Evolutionary conservation across 2,113 vertebrate genomes (phyloP).

Genomic region (Coregonus clupeaformis): DNA sequence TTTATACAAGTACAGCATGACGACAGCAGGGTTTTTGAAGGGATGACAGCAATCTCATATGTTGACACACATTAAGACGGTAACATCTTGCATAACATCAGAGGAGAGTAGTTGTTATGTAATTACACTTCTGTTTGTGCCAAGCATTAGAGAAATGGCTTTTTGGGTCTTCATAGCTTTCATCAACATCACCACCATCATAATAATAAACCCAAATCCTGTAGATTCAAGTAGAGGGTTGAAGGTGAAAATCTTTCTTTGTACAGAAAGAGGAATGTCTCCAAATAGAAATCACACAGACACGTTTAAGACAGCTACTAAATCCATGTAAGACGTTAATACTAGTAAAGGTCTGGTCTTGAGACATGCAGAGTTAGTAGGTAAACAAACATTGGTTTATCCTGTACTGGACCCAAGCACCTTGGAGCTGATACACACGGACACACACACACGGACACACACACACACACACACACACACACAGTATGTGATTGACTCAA

Average conservation of each 20-base stretch:
- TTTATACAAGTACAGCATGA: not conserved
- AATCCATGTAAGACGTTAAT: not conserved
- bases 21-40: not conserved
- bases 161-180: constrained; percentile 32
- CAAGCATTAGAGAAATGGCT: constrained; percentile 62
- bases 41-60: constrained; percentile 16
- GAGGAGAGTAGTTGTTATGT: constrained; percentile 32
- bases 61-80: constrained; percentile 28
- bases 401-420: too few species aligned
- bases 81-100: constrained; percentile 64
- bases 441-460: too few species aligned
- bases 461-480: too few species aligned
- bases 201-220: constrained; percentile 25
- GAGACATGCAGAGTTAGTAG: not conserved
- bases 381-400: too few species aligned
- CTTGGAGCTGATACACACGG: too few species aligned
- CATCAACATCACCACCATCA: constrained; percentile 19
- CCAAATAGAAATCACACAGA: constrained; percentile 12
- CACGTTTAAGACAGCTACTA: too few species aligned
- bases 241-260: not conserved
- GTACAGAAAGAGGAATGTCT: constrained; percentile 51
- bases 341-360: constrained; percentile 22
- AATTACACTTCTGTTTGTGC: constrained; percentile 53
- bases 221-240: constrained; percentile 30
- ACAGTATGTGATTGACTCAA: too few species aligned